These are phyloP conservation scores for Trinectes maculatus DNA, from an alignment of 2,113 vertebrate genomes.

Conservation along the genomic window DNA sequence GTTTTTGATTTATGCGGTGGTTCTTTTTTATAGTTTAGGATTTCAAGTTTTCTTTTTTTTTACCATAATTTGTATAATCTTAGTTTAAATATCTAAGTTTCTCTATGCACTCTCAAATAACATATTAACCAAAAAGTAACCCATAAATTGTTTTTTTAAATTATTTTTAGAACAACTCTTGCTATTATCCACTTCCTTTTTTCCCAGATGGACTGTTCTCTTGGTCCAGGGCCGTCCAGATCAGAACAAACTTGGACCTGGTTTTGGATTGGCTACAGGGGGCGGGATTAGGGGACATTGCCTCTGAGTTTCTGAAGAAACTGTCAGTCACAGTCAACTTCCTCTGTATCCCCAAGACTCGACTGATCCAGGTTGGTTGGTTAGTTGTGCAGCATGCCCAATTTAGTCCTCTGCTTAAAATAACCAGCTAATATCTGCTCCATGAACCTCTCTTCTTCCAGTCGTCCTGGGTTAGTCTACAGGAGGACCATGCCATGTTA, in stretches of 20 bases:
- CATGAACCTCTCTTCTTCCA: slow-evolving; percentile 51
- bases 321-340: slow-evolving; percentile 91
- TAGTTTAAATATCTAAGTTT: too few relatives aligned
- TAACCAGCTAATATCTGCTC: neutral
- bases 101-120: too few relatives aligned
- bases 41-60: too few relatives aligned
- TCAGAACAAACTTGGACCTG: slow-evolving; percentile 91
- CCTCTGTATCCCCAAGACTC: slow-evolving; percentile 89
- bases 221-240: slow-evolving; percentile 92
- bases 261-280: slow-evolving; percentile 93
- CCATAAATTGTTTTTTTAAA: too few relatives aligned
- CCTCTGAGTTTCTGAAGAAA: slow-evolving; percentile 91
- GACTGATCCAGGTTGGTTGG: slow-evolving; percentile 87
- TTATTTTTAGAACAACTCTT: too few relatives aligned
- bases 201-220: slow-evolving; percentile 86
- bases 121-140: too few relatives aligned
- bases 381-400: neutral
- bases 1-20: too few relatives aligned
- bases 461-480: slow-evolving; percentile 89
- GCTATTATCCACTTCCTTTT: neutral
- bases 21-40: too few relatives aligned
- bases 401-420: neutral
- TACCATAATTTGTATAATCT: too few relatives aligned
- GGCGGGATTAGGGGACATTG: slow-evolving; percentile 90
- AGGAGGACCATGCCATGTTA: slow-evolving; percentile 85